Evolutionary conservation across 2,888 invertebrate genomes (phyloP).

Genomic region (Campopleginae sp.): DNA sequence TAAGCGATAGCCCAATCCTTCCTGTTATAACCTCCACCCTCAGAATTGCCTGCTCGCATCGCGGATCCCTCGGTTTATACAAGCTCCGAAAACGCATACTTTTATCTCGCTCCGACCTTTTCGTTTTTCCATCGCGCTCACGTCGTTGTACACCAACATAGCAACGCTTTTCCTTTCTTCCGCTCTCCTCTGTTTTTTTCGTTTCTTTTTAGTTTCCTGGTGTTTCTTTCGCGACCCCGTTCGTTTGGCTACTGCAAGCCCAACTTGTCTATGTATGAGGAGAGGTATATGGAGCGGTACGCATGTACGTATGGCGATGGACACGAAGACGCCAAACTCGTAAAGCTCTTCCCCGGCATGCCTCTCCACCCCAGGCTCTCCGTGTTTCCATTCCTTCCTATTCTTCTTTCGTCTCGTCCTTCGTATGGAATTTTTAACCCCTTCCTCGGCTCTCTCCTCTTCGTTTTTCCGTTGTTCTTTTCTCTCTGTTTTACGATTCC

Average conservation of each 20-base stretch:
- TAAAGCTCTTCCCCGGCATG: constrained; percentile 50
- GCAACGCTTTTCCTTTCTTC: constrained; percentile 32
- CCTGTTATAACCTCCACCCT: constrained; percentile 65
- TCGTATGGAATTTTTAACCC: constrained; percentile 44
- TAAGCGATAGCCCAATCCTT: constrained; percentile 58
- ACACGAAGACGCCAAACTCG: constrained; percentile 61
- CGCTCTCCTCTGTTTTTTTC: background rate
- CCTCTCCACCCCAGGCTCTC: constrained; percentile 37
- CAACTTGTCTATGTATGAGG: background rate
- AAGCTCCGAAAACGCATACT: constrained; percentile 76
- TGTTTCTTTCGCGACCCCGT: constrained; percentile 9
- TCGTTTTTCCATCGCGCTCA: constrained; percentile 13
- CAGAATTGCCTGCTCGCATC: constrained; percentile 61
- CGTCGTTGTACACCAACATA: constrained; percentile 32
- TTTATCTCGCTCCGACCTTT: constrained; percentile 22
- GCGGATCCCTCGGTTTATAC: constrained; percentile 76
- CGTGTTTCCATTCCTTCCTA: constrained; percentile 61
- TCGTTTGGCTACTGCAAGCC: constrained; percentile 20
- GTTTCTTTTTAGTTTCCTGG: background rate
- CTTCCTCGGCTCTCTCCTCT: constrained; percentile 53
- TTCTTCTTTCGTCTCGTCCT: constrained; percentile 67
- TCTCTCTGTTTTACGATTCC: constrained; percentile 56
- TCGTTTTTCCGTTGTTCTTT: constrained; percentile 62
- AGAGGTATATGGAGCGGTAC: constrained; percentile 12
- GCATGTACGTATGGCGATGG: constrained; percentile 19